A percentile compares a stretch with the other conserved stretches of the same genome.
phyloP scores from a whole-genome alignment of 2,888 invertebrate genomes.

The Nemapogon koenigi region DNA sequence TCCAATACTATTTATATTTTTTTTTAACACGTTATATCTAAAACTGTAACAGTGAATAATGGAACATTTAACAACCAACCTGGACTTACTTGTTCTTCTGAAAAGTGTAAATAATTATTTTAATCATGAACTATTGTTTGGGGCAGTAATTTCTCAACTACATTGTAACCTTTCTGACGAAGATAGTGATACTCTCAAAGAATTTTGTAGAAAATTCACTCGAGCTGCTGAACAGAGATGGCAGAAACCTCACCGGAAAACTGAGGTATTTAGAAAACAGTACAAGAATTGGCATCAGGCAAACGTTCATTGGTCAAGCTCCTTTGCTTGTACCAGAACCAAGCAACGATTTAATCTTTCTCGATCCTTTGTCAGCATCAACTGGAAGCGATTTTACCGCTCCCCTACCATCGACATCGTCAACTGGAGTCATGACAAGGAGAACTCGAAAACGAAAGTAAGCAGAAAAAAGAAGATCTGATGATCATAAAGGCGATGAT shows the following conservation, averaged over 20 bases:
- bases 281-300: slow-evolving; percentile 1
- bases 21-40: too few relatives aligned
- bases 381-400: neutral
- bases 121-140: too few relatives aligned
- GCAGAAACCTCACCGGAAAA: neutral
- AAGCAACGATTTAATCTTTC: neutral
- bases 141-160: neutral
- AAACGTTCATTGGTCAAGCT: slow-evolving; percentile 1
- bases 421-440: too few relatives aligned
- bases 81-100: too few relatives aligned
- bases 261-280: slow-evolving; percentile 1
- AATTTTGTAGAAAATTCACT: slow-evolving; percentile 1
- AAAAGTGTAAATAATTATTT: too few relatives aligned
- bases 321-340: neutral
- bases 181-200: slow-evolving; percentile 1
- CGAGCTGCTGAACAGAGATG: slow-evolving; percentile 1
- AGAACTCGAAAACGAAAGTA: too few relatives aligned
- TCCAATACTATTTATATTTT: too few relatives aligned
- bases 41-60: too few relatives aligned
- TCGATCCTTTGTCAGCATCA: neutral
- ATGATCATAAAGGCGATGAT: too few relatives aligned
- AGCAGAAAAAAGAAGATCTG: too few relatives aligned
- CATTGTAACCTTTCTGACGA: neutral
- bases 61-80: too few relatives aligned
- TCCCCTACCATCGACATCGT: neutral